phyloP scores from a whole-genome alignment of 2,888 invertebrate species.

The Physocephala rufipes region DNA sequence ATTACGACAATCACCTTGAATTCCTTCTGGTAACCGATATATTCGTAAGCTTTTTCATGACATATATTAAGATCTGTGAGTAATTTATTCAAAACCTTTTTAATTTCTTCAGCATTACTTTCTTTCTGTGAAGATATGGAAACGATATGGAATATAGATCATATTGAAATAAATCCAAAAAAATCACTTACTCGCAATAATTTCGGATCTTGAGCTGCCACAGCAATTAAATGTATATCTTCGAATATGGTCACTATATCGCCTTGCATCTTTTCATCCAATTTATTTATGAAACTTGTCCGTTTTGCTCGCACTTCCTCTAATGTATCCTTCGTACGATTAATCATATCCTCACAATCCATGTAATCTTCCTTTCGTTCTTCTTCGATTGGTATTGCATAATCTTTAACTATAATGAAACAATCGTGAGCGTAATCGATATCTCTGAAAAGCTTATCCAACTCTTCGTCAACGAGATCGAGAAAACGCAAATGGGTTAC shows the following conservation, averaged over 20 bases:
- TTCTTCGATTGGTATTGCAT: conserved; percentile 75
- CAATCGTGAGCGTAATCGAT: conserved; percentile 84
- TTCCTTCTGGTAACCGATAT: conserved; percentile 82
- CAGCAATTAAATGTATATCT: conserved; percentile 77
- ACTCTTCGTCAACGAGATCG: conserved; percentile 72
- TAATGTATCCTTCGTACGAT: conserved; percentile 72
- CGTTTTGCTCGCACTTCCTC: conserved; percentile 71
- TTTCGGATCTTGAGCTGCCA: conserved; percentile 70
- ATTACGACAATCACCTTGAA: conserved; percentile 72
- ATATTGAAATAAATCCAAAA: not conserved
- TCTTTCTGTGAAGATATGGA: conserved; percentile 69
- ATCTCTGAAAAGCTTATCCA: conserved; percentile 76
- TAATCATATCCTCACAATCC: conserved; percentile 63
- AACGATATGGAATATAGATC: not conserved
- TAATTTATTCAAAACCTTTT: conserved; percentile 72
- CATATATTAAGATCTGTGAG: conserved; percentile 72
- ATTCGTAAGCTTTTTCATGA: conserved; percentile 76
- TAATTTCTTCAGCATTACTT: conserved; percentile 75
- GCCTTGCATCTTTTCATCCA: conserved; percentile 78
- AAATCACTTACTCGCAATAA: conserved; percentile 55
- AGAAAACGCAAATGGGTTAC: conserved; percentile 69
- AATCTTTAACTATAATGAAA: conserved; percentile 85
- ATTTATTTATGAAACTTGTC: conserved; percentile 74
- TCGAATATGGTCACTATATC: conserved; percentile 79
- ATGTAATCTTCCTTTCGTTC: conserved; percentile 71